phyloP scores from a whole-genome alignment of 2,888 invertebrate genomes.

The Lampropteryx suffumata region DNA sequence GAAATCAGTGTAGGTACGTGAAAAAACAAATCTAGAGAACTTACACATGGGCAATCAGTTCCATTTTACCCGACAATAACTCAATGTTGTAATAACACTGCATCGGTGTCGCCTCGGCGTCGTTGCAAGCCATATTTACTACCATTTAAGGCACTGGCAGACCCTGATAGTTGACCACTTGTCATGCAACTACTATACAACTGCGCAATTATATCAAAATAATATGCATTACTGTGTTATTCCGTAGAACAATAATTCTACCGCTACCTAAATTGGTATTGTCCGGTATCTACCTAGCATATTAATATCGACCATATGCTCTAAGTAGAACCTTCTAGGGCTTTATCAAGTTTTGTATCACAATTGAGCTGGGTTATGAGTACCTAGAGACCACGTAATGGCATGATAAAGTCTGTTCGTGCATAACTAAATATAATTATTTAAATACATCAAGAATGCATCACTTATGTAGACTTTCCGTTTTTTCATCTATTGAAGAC shows the following conservation, averaged over 20 bases:
- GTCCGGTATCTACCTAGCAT: slow-evolving; percentile 14
- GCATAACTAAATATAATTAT: slow-evolving; percentile 9
- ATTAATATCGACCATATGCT: slow-evolving; percentile 43
- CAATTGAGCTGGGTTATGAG: slow-evolving; percentile 38
- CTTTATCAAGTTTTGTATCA: slow-evolving; percentile 44
- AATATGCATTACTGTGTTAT: slow-evolving; percentile 8
- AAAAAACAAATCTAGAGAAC: too few relatives aligned
- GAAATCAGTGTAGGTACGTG: too few relatives aligned
- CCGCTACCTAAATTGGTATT: slow-evolving; percentile 34
- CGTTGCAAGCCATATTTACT: slow-evolving; percentile 33
- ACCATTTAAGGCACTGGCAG: slow-evolving; percentile 56
- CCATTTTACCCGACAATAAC: slow-evolving; percentile 18
- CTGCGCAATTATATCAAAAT: slow-evolving; percentile 27
- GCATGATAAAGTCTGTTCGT: slow-evolving; percentile 5
- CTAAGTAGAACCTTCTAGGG: slow-evolving; percentile 41
- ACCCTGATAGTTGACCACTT: slow-evolving; percentile 48
- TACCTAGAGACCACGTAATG: slow-evolving; percentile 1
- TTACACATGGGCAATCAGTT: background rate
- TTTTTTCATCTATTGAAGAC: background rate
- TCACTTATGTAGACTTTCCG: too few relatives aligned
- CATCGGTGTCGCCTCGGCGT: slow-evolving; percentile 32
- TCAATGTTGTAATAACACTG: slow-evolving; percentile 24
- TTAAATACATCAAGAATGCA: slow-evolving; percentile 2
- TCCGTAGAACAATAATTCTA: slow-evolving; percentile 28
- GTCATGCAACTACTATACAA: slow-evolving; percentile 14